Conservation (phyloP, 2,113 vertebrate species). For the Platysteira castanea region DNA sequence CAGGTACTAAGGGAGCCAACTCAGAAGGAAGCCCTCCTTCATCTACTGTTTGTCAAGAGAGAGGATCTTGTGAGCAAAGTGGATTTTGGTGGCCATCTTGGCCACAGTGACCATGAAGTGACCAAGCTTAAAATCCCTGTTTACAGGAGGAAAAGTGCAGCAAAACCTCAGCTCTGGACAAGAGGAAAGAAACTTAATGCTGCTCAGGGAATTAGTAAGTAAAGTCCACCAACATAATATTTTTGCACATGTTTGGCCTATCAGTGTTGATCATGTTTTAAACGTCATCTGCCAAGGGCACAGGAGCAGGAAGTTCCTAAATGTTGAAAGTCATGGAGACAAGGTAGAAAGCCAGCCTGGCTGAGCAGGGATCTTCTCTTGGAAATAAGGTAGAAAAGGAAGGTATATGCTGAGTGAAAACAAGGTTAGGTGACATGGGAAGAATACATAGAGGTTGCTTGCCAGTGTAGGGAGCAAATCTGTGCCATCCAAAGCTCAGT, state of each 20-base stretch:
- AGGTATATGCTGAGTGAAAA: background rate
- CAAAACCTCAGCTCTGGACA: background rate
- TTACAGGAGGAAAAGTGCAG: background rate
- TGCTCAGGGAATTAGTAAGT: background rate
- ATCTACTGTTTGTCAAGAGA: background rate
- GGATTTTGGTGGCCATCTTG: background rate
- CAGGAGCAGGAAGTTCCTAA: background rate
- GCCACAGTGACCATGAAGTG: background rate
- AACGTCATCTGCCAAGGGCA: background rate
- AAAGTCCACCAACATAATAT: background rate
- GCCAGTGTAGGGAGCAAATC: background rate
- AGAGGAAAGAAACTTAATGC: background rate
- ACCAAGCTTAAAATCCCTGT: background rate
- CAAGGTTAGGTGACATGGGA: background rate
- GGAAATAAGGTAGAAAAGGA: background rate
- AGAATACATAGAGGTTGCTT: background rate
- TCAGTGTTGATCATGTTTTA: background rate
- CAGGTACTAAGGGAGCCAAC: fast-evolving
- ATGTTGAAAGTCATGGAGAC: too few species aligned
- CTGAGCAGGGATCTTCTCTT: background rate
- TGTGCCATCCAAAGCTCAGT: fast-evolving
- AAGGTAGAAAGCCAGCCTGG: background rate
- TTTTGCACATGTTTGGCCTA: background rate
- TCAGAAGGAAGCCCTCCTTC: background rate
- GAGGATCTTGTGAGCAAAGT: fast-evolving